Evolutionary conservation across 2,888 invertebrate species (phyloP).

Genomic region (Aplocera efformata): DNA sequence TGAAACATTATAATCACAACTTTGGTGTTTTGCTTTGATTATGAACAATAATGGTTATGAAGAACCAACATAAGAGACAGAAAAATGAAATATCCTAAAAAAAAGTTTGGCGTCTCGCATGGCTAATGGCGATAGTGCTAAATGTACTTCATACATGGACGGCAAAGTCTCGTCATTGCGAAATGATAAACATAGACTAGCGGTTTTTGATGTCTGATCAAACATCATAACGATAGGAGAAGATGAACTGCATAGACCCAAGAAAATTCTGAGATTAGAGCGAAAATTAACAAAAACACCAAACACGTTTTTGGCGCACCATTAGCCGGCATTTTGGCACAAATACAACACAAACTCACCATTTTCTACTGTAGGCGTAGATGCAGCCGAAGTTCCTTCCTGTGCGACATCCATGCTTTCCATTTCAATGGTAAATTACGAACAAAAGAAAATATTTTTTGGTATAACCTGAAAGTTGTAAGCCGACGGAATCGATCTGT

Average conservation of each 20-base stretch:
- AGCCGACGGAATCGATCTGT: slow-evolving; percentile 69
- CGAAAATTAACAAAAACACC: slow-evolving; percentile 26
- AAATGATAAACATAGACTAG: too few relatives aligned
- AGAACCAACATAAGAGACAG: too few relatives aligned
- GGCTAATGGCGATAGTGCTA: slow-evolving; percentile 1
- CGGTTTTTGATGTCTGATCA: too few relatives aligned
- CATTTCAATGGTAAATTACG: slow-evolving; percentile 54
- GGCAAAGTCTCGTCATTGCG: too few relatives aligned
- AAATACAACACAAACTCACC: slow-evolving; percentile 49
- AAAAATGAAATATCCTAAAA: too few relatives aligned
- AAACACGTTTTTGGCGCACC: slow-evolving; percentile 61
- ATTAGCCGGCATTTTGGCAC: slow-evolving; percentile 20
- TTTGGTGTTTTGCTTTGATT: too few relatives aligned
- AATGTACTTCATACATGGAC: not conserved
- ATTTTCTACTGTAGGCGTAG: slow-evolving; percentile 69
- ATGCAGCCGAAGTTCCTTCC: slow-evolving; percentile 64
- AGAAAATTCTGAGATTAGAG: not conserved
- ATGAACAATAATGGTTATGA: too few relatives aligned
- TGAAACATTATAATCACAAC: too few relatives aligned
- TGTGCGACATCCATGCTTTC: slow-evolving; percentile 77
- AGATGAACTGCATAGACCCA: too few relatives aligned
- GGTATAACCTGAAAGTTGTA: slow-evolving; percentile 66
- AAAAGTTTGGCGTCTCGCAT: not conserved
- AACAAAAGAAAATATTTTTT: slow-evolving; percentile 49
- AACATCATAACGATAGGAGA: too few relatives aligned